A percentile compares a stretch with the other conserved stretches of the same genome.
These are phyloP conservation scores for Peromyscus melanophrys DNA, from an alignment of 2,797 vertebrate species.

Conservation along the genomic window DNA sequence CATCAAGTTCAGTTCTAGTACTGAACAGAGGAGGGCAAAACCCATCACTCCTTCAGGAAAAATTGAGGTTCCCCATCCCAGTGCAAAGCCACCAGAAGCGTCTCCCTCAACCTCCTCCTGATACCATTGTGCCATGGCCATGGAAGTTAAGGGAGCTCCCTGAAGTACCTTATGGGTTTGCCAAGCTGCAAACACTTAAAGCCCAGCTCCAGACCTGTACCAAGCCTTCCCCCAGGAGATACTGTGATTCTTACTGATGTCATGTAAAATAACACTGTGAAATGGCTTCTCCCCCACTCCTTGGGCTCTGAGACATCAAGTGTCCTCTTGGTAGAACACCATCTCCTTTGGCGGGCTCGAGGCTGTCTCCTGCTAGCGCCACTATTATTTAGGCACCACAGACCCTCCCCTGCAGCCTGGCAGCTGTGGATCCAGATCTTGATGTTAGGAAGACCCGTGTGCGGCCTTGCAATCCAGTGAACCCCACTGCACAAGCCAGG, in stretches of 20 bases:
- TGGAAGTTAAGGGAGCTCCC: background rate
- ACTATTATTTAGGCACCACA: rapidly evolving
- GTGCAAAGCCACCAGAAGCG: rapidly evolving
- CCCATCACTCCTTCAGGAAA: rapidly evolving
- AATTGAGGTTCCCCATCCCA: rapidly evolving
- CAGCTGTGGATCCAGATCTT: rapidly evolving
- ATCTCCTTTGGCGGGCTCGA: background rate
- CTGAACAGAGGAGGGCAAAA: rapidly evolving
- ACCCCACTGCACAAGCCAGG: rapidly evolving
- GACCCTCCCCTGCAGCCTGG: background rate
- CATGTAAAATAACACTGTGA: background rate
- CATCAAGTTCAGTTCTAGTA: rapidly evolving
- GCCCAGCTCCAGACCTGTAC: background rate
- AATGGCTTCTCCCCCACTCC: background rate
- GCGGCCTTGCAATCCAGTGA: background rate
- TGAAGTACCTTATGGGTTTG: background rate
- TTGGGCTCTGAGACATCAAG: background rate
- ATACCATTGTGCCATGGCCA: rapidly evolving
- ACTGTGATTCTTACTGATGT: constrained; percentile 21
- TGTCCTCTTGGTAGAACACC: background rate
- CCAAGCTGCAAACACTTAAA: background rate
- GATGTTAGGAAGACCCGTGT: rapidly evolving
- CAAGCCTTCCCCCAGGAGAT: constrained; percentile 7
- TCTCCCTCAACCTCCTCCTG: rapidly evolving
- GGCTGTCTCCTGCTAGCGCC: rapidly evolving